Evolutionary conservation across 2,113 vertebrate species (phyloP), one percentile per base, ranked within the genome.

Genomic region (Lontra canadensis): DNA sequence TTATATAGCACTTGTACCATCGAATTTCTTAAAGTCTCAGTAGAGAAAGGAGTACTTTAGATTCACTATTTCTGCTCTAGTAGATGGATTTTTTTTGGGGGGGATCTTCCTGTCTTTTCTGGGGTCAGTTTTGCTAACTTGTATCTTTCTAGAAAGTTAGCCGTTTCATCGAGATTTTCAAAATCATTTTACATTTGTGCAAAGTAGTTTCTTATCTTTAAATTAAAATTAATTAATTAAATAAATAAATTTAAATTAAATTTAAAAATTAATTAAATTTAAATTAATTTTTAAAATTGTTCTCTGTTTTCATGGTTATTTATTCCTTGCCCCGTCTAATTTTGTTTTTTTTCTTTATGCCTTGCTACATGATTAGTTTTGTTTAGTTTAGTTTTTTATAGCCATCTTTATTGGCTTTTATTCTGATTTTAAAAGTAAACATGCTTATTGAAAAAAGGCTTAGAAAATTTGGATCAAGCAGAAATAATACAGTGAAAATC

Each of bases 401-500:
- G 71, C 81, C 80, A 59, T 88, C 49, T 82, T 76, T 69, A 59
- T 69, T 97, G 61, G 23, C n/a, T 92, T 96, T 97, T 83, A 76
- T 76, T 96, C 21, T 95, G 34, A 92, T 90, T 95, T 69, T 90
- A 79, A 74, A 69, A 92, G 74, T 94, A 86, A 96, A 92, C 67
- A 87, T 83, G 69, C 89, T 97, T 96, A 87, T 94, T 97, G 36
- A 52, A 80, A 89, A 96, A 92, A 73, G 67, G 4, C 57, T 93
- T 89, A 61, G 67, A 74, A 79, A 65, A 86, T 86, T 95, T 82
- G 85, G 42, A 44, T 55, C 87, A 86, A 95, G 21, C n/a, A 76
- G 55, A 97, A 71, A 83, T 89, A 39, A 44, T 44, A 85, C 39
- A 47, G 25, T 71, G 78, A 76, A 97, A 96, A 71, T 49, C 67